Evolutionary conservation across 2,888 invertebrate genomes (phyloP).

Genomic region (Mesorhabditis belari): DNA sequence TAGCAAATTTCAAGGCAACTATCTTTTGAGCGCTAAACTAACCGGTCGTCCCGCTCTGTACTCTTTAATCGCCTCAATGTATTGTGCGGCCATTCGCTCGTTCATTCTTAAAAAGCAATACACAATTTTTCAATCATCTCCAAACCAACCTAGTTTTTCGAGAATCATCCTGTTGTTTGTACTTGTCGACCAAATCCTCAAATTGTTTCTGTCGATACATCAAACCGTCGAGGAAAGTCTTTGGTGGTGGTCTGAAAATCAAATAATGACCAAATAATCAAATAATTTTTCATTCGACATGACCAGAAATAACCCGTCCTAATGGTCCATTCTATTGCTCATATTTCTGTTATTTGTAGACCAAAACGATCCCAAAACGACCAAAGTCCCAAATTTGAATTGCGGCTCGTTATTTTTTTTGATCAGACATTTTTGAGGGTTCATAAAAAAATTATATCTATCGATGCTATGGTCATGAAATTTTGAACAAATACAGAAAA

Average conservation of each 20-base stretch:
- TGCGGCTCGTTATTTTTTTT: too few species aligned
- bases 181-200: constrained; percentile 27
- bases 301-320: too few species aligned
- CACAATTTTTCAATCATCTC: not conserved
- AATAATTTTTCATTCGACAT: not conserved
- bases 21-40: too few species aligned
- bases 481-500: too few species aligned
- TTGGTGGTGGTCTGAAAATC: not conserved
- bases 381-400: too few species aligned
- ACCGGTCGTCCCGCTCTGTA: constrained; percentile 19
- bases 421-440: too few species aligned
- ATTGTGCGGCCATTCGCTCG: constrained; percentile 27
- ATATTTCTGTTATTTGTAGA: too few species aligned
- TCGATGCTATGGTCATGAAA: too few species aligned
- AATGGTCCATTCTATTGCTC: too few species aligned
- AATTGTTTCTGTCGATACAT: constrained; percentile 27
- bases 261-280: not conserved
- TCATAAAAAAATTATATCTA: too few species aligned
- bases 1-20: too few species aligned
- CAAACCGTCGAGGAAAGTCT: constrained; percentile 21
- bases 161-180: constrained; percentile 34
- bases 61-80: constrained; percentile 32
- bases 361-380: too few species aligned
- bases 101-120: constrained; percentile 31
- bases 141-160: constrained; percentile 20